Conservation (phyloP, 30 jellyfish, hydroid and myxozoan species). For the Hydra vulgaris region DNA sequence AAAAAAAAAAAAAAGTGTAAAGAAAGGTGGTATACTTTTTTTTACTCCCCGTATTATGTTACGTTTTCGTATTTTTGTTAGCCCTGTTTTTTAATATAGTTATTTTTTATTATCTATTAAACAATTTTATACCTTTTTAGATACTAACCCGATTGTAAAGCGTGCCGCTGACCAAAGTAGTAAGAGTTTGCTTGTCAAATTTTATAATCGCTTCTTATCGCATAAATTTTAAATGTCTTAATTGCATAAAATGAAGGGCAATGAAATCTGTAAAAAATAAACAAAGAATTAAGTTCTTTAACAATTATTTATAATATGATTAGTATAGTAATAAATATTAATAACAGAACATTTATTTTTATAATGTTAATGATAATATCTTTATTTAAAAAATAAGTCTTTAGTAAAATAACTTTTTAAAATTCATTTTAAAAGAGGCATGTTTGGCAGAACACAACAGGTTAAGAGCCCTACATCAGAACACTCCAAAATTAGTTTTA, state of each 20-base stretch:
- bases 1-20: not conserved
- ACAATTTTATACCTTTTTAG: not conserved
- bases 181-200: not conserved
- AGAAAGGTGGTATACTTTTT: not conserved
- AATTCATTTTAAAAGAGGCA: not conserved
- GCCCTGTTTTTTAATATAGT: not conserved
- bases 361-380: conserved; percentile 1
- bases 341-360: not conserved
- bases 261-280: not conserved
- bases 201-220: not conserved
- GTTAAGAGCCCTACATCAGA: conserved; percentile 4
- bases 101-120: not conserved
- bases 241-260: not conserved
- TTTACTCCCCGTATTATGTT: not conserved
- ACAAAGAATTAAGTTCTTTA: not conserved
- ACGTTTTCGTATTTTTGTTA: not conserved
- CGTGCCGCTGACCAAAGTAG: not conserved
- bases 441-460: conserved; percentile 4
- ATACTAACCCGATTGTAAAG: not conserved
- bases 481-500: conserved; percentile 1
- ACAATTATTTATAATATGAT: not conserved
- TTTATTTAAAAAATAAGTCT: not conserved
- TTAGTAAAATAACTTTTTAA: not conserved
- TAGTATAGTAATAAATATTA: not conserved
- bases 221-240: not conserved